phyloP scores from a whole-genome alignment of 2,113 vertebrate genomes.

The Entelurus aequoreus region DNA sequence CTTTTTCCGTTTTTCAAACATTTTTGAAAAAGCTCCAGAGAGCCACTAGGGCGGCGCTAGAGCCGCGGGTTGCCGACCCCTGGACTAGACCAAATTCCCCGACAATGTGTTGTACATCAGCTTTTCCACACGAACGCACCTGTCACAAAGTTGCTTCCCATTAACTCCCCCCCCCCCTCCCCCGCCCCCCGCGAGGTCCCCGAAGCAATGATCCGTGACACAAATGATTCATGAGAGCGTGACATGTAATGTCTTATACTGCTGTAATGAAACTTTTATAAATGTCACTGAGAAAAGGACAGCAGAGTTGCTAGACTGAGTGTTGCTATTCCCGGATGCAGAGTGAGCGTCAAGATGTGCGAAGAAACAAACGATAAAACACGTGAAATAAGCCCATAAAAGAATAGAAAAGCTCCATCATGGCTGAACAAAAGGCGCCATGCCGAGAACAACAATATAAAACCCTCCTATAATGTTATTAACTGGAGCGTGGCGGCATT shows the following conservation, averaged over 20 bases:
- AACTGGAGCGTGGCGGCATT: too few relatives aligned
- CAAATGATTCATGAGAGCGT: conserved; percentile 60
- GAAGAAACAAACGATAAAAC: not conserved
- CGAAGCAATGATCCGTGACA: conserved; percentile 53
- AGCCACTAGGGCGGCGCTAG: too few relatives aligned
- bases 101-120: conserved; percentile 18
- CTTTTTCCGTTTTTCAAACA: too few relatives aligned
- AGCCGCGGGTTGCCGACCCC: too few relatives aligned
- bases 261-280: conserved; percentile 62
- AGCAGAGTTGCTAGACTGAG: conserved; percentile 9
- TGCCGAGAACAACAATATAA: too few relatives aligned
- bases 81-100: conserved; percentile 17
- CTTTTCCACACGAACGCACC: conserved; percentile 15
- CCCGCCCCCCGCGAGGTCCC: conserved; percentile 21
- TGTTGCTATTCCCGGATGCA: conserved; percentile 32
- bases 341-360: not conserved
- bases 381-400: not conserved
- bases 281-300: conserved; percentile 48
- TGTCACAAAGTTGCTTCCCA: conserved; percentile 21
- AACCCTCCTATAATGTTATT: too few relatives aligned
- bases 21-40: too few relatives aligned
- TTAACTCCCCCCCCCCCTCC: conserved; percentile 11
- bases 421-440: not conserved
- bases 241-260: conserved; percentile 58
- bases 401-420: not conserved